Evolutionary conservation across 2,888 invertebrate species (phyloP), one percentile per base, ranked within the genome.

Genomic region (Heliconius charithonia): DNA sequence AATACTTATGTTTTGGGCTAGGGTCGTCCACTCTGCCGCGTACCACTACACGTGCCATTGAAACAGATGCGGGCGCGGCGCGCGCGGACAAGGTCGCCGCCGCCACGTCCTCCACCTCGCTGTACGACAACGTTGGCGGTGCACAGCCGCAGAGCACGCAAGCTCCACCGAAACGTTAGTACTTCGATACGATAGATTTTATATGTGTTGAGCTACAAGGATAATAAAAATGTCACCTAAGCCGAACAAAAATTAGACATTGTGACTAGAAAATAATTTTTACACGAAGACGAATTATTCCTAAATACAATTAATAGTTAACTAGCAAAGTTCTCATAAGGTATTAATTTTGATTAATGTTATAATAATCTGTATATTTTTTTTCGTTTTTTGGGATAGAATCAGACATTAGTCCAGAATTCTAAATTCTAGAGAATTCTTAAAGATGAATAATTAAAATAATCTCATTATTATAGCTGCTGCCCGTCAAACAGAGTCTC

Each of bases 11-110:
- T 81, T 80, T 82, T 84, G 79, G 85, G 85, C 78, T 91, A 97
- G 98, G 97, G 89, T 97, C 98, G 78, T 98, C 98, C 72, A 98
- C 98, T 82, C 95, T 98, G 86, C 98, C 98, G 77, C 96, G 98
- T 86, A 96, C 97, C 27, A 96, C 97, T 81, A 96, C 96, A 29
- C 96, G 97, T 83, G 96, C 97, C 51, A 96, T 96, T 67, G 97
- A 97, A 89, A 96, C 96, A 71, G 97, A 97, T 78, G 89, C 89
- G 3, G 89, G 87, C 81, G 95, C 96, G 4, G 95, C 96, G 82
- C 85, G 96, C 93, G 84, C 96, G 76, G 97, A 97, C 83, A 97
- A 97, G 90, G 97, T 98, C 79, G 97, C 97, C 73, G 97, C 97
- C 45, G 98, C 98, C 75, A 97, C 98, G n/a, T 98, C 98, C 82